A percentile compares a stretch with the other conserved stretches of the same genome.
These are phyloP conservation scores for Melanerpes formicivorus DNA, from an alignment of 2,113 vertebrate species.

Conservation along the genomic window DNA sequence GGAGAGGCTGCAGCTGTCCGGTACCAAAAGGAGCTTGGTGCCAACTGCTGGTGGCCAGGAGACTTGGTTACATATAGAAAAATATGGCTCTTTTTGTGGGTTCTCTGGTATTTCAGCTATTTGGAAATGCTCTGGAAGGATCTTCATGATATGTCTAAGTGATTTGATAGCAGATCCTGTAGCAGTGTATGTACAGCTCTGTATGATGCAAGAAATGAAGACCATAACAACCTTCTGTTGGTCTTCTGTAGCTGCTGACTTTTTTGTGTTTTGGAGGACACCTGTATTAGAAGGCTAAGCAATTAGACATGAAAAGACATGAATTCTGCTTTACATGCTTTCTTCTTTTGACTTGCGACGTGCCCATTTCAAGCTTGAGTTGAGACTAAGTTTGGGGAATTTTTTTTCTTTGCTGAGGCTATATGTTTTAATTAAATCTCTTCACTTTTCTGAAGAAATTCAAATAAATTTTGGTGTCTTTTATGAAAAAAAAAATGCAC, in stretches of 20 bases:
- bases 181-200: not conserved
- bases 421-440: not conserved
- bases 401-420: not conserved
- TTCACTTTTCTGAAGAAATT: not conserved
- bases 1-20: not conserved
- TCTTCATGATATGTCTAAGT: not conserved
- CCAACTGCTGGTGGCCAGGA: not conserved
- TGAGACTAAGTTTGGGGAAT: not conserved
- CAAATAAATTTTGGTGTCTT: not conserved
- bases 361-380: not conserved
- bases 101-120: constrained; percentile 38
- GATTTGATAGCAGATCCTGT: not conserved
- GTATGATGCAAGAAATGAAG: not conserved
- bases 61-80: constrained; percentile 10
- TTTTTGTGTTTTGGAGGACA: not conserved
- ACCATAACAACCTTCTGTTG: not conserved
- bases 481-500: not conserved
- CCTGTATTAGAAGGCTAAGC: not conserved
- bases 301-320: not conserved
- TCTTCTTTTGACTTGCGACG: not conserved
- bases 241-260: not conserved
- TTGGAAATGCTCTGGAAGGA: constrained; percentile 1
- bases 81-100: not conserved
- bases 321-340: not conserved
- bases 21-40: not conserved